Percentiles rank a stretch among this genome's conserved stretches.
Evolutionary conservation across 2,888 invertebrate species (phyloP).

Genomic region (Seira ritae): DNA sequence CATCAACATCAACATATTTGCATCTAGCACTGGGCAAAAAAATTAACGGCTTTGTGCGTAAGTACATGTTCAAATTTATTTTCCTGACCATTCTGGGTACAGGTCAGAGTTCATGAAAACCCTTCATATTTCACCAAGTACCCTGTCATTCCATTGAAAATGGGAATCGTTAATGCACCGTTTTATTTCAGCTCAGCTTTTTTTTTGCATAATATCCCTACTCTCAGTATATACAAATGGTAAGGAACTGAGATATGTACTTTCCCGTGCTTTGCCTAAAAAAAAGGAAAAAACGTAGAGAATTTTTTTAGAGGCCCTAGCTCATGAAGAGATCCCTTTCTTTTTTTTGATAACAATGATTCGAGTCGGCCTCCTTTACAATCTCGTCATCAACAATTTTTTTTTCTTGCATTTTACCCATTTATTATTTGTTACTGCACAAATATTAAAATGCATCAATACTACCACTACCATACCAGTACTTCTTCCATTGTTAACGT

Average conservation of each 20-base stretch:
- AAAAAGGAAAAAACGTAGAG: too few species aligned
- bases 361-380: constrained; percentile 2
- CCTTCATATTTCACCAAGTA: constrained; percentile 28
- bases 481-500: too few species aligned
- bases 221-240: too few species aligned
- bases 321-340: not conserved
- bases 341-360: not conserved
- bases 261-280: too few species aligned
- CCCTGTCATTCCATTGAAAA: not conserved
- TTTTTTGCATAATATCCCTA: too few species aligned
- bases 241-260: too few species aligned
- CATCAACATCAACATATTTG: too few species aligned
- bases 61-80: too few species aligned
- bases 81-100: not conserved
- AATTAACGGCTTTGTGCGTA: too few species aligned
- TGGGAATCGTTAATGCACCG: too few species aligned
- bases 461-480: not conserved
- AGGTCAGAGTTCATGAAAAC: constrained; percentile 44
- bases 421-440: not conserved
- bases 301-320: too few species aligned
- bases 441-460: not conserved
- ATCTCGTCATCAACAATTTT: not conserved
- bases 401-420: not conserved
- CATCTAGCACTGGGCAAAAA: not conserved
- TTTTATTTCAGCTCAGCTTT: too few species aligned